Conservation (phyloP, 2,797 vertebrate species). For the Macroramphosus scolopax region DNA sequence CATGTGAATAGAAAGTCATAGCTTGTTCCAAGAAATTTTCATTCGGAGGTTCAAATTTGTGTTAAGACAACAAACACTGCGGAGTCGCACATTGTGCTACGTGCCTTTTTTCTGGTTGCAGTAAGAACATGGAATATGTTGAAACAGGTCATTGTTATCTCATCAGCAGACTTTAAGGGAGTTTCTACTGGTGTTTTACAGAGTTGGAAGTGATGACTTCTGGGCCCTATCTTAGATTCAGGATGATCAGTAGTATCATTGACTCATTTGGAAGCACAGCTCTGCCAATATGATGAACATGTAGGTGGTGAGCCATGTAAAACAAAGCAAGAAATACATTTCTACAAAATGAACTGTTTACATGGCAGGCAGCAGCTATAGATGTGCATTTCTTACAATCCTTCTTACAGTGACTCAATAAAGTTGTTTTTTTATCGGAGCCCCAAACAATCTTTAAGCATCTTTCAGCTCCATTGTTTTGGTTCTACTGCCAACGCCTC, state of each 20-base stretch:
- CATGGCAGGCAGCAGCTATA: no score
- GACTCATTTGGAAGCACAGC: no score
- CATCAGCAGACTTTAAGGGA: constrained; percentile 21
- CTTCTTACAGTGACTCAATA: no score
- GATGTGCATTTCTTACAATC: no score
- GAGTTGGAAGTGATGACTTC: constrained; percentile 9
- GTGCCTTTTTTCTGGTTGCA: constrained; percentile 9
- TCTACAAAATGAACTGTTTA: no score
- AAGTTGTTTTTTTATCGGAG: no score
- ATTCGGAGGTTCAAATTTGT: constrained; percentile 44
- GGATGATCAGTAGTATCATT: not conserved
- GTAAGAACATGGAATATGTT: constrained; percentile 10
- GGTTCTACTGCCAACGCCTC: no score
- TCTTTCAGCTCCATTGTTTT: no score
- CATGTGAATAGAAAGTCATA: constrained; percentile 38
- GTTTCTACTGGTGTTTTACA: constrained; percentile 17
- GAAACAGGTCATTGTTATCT: constrained; percentile 17
- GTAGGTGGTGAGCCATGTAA: no score
- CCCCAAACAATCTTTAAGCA: no score
- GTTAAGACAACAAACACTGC: constrained; percentile 28
- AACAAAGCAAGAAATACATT: no score
- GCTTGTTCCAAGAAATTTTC: constrained; percentile 55
- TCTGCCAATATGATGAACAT: no score
- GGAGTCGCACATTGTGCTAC: constrained; percentile 3
- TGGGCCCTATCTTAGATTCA: constrained; percentile 9